Percentiles rank a stretch among this genome's conserved stretches.
phyloP scores from a whole-genome alignment of 2,113 vertebrate genomes.

The Cisticola juncidis region DNA sequence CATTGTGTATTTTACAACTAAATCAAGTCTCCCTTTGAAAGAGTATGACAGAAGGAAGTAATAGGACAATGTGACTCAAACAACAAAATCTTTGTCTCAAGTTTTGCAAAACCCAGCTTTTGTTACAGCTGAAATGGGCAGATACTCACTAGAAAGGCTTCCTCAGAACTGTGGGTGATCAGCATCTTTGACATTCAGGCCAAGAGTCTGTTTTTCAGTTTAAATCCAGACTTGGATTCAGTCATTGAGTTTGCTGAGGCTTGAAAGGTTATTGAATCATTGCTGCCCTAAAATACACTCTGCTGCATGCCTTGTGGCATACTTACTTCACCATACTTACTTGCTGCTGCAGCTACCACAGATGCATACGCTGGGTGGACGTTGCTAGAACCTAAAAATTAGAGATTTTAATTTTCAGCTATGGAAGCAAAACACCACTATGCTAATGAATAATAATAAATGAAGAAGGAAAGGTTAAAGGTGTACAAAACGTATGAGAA shows the following conservation, averaged over 20 bases:
- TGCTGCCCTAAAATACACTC: background rate
- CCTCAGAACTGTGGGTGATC: background rate
- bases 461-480: background rate
- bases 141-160: background rate
- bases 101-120: background rate
- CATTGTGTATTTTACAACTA: background rate
- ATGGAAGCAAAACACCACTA: background rate
- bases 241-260: background rate
- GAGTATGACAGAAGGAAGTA: background rate
- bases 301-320: background rate
- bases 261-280: constrained; percentile 32
- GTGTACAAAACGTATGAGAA: background rate
- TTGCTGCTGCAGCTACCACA: constrained; percentile 77
- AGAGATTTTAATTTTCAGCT: background rate
- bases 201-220: background rate
- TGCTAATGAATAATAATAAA: background rate
- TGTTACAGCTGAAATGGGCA: background rate
- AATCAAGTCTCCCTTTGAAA: background rate
- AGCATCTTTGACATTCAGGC: background rate
- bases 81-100: background rate
- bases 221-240: background rate
- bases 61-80: background rate
- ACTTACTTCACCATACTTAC: constrained; percentile 77
- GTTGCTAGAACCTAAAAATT: constrained; percentile 73
- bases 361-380: constrained; percentile 85